Percentiles rank a stretch among this genome's conserved stretches.
Conservation (phyloP, 2,113 vertebrate genomes). For the Prinia subflava region DNA sequence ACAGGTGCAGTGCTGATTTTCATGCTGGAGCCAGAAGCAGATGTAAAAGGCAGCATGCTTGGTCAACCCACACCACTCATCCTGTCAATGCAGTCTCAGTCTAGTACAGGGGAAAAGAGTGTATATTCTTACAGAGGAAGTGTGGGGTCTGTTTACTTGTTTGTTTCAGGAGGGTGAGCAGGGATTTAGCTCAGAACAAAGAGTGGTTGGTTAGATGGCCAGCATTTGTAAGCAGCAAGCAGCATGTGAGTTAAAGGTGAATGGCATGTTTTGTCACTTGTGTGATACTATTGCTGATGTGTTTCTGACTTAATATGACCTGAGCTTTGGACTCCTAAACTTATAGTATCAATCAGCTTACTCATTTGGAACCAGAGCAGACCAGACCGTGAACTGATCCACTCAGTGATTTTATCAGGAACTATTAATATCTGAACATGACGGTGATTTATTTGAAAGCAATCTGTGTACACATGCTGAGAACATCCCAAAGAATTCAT, state of each 20-base stretch:
- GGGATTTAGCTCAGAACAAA: not conserved
- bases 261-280: not conserved
- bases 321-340: not conserved
- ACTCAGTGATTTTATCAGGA: not conserved
- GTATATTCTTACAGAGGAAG: not conserved
- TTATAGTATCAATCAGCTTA: not conserved
- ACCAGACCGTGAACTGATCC: not conserved
- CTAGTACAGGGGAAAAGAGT: not conserved
- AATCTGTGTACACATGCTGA: not conserved
- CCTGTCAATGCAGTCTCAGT: not conserved
- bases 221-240: not conserved
- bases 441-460: not conserved
- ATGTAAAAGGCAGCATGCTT: not conserved
- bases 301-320: not conserved
- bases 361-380: not conserved
- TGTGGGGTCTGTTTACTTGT: not conserved
- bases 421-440: not conserved
- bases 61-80: not conserved
- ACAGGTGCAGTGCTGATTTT: conserved; percentile 37
- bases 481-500: not conserved
- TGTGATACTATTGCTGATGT: not conserved
- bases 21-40: not conserved
- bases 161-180: not conserved
- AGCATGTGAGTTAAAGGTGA: not conserved
- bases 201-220: not conserved